Percentiles rank a stretch among this genome's conserved stretches.
These are phyloP conservation scores for Magallana angulata DNA, from an alignment of 1,140 invertebrate genomes.

Conservation along the genomic window DNA sequence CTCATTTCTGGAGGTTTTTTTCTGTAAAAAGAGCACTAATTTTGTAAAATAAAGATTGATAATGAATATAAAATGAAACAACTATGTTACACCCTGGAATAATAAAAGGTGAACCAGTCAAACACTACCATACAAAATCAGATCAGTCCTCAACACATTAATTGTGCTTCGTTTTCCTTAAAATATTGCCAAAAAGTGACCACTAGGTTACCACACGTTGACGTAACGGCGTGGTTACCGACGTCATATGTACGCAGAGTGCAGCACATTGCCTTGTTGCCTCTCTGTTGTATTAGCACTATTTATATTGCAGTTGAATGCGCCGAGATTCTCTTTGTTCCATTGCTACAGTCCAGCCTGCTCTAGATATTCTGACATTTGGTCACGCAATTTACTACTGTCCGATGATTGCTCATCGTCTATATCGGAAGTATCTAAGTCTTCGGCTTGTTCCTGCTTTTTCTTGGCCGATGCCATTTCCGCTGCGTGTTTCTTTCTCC, in stretches of 20 bases:
- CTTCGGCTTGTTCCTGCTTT: conserved; percentile 95
- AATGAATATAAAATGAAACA: not conserved
- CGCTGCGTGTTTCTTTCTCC: conserved; percentile 99
- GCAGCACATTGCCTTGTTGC: not conserved
- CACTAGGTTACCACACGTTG: not conserved
- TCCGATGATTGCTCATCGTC: conserved; percentile 78
- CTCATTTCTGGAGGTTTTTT: not conserved
- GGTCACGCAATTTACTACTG: conserved; percentile 60
- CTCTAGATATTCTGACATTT: conserved; percentile 53
- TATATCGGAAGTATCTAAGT: conserved; percentile 85
- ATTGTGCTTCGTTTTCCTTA: not conserved
- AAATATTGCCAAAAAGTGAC: conserved; percentile 19
- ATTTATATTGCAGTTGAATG: conserved; percentile 25
- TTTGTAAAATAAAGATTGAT: not conserved
- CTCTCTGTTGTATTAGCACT: conserved; percentile 31
- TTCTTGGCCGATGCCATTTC: conserved; percentile 99
- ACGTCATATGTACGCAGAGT: not conserved
- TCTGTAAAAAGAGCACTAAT: conserved; percentile 7
- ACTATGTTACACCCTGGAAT: not conserved
- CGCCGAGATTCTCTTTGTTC: conserved; percentile 9
- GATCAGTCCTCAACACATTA: not conserved
- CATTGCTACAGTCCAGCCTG: conserved; percentile 44
- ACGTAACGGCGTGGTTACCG: not conserved
- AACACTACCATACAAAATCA: conserved; percentile 1
- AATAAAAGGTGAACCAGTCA: not conserved